Percentiles rank a stretch among this genome's conserved stretches.
phyloP scores from a whole-genome alignment of 1,140 invertebrate genomes.

The Pomacea maculata region DNA sequence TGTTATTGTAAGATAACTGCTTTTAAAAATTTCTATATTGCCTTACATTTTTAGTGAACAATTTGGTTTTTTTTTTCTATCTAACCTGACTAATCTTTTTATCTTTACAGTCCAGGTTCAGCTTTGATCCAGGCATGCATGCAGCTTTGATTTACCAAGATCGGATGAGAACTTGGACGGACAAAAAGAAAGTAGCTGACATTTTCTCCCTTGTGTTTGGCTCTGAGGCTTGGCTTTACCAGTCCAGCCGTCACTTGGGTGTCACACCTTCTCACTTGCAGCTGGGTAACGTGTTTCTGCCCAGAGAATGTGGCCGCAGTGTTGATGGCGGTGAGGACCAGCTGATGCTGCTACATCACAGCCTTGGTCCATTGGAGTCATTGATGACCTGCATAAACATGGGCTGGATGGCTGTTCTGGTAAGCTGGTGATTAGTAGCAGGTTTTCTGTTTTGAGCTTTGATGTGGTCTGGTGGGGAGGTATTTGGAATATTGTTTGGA shows the following conservation, averaged over 20 bases:
- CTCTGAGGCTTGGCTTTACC: slow-evolving; percentile 41
- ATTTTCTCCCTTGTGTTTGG: slow-evolving; percentile 73
- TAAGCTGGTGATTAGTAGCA: slow-evolving; percentile 65
- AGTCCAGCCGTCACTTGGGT: slow-evolving; percentile 36
- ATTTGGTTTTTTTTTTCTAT: too few relatives aligned
- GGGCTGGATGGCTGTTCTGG: slow-evolving; percentile 92
- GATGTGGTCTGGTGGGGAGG: too few relatives aligned
- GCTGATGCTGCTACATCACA: slow-evolving; percentile 54
- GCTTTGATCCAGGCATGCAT: slow-evolving; percentile 72
- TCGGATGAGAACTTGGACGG: slow-evolving; percentile 79
- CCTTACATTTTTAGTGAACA: too few relatives aligned
- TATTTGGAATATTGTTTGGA: too few relatives aligned
- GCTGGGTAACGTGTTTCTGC: slow-evolving; percentile 62
- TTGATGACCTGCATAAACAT: slow-evolving; percentile 85
- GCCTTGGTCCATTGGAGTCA: slow-evolving; percentile 72
- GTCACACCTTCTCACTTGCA: slow-evolving; percentile 53
- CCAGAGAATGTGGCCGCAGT: slow-evolving; percentile 27
- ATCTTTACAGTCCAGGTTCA: slow-evolving; percentile 34
- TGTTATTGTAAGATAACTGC: not conserved
- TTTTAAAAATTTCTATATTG: not conserved
- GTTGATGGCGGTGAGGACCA: slow-evolving; percentile 1
- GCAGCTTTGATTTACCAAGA: slow-evolving; percentile 82
- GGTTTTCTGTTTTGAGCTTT: too few relatives aligned
- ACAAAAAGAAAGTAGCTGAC: slow-evolving; percentile 73
- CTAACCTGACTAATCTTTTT: not conserved